Conservation (phyloP, 64 coral and sea anemone species). For the Acropora tenuis region DNA sequence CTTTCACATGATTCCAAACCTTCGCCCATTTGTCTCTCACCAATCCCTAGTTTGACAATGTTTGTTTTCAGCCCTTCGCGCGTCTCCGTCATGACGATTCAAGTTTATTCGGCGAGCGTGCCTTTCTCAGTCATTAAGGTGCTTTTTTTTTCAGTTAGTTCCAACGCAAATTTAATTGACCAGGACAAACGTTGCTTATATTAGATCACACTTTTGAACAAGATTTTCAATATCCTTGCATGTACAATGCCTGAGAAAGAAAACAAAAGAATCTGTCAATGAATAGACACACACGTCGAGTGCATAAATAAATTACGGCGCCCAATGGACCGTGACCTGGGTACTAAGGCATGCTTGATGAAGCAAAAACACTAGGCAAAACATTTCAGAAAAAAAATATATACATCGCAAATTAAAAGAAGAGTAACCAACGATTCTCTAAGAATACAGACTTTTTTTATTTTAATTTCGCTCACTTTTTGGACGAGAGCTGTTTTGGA, state of each 20-base stretch:
- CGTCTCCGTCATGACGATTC: neutral
- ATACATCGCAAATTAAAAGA: neutral
- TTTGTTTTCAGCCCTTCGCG: neutral
- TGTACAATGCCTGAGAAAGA: neutral
- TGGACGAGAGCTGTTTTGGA: too few species aligned
- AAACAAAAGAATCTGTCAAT: slow-evolving; percentile 6
- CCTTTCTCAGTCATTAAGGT: neutral
- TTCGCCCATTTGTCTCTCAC: slow-evolving; percentile 77
- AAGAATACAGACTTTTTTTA: too few species aligned
- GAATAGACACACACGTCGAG: slow-evolving; percentile 12
- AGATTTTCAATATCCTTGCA: neutral
- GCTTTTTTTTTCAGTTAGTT: neutral
- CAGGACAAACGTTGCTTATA: neutral
- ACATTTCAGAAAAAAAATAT: neutral
- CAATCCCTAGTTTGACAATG: slow-evolving; percentile 7
- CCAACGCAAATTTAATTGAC: neutral
- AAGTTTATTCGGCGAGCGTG: neutral
- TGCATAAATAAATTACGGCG: slow-evolving; percentile 24
- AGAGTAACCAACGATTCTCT: too few species aligned
- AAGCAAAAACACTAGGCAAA: slow-evolving; percentile 7
- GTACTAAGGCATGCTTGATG: slow-evolving; percentile 23
- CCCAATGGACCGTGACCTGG: slow-evolving; percentile 11
- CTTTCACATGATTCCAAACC: slow-evolving; percentile 85
- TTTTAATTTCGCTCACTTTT: too few species aligned
- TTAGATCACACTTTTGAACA: neutral